These are phyloP conservation scores for human (Homo sapiens) DNA, from an alignment of 2,113 vertebrate genomes.

Conservation along the genomic window GRCh38 chr6:124938501-124939000, in stretches of 20 bases:
- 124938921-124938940: too few relatives aligned
- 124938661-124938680: background rate
- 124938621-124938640: background rate
- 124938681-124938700: background rate
- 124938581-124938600: background rate
- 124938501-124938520: constrained; percentile 13
- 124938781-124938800: background rate
- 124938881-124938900: too few relatives aligned
- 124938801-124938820: background rate
- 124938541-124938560: background rate
- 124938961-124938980: too few relatives aligned
- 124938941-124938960: too few relatives aligned
- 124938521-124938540: background rate
- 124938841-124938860: too few relatives aligned
- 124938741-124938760: background rate
- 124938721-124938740: background rate
- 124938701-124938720: background rate
- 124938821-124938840: too few relatives aligned
- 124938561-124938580: background rate
- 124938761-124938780: background rate
- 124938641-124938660: background rate
- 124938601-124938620: background rate
- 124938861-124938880: too few relatives aligned
- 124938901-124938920: too few relatives aligned
- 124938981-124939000: too few relatives aligned